Evolutionary conservation across 2,888 invertebrate species (phyloP).

Genomic region (Diaphora mendica): DNA sequence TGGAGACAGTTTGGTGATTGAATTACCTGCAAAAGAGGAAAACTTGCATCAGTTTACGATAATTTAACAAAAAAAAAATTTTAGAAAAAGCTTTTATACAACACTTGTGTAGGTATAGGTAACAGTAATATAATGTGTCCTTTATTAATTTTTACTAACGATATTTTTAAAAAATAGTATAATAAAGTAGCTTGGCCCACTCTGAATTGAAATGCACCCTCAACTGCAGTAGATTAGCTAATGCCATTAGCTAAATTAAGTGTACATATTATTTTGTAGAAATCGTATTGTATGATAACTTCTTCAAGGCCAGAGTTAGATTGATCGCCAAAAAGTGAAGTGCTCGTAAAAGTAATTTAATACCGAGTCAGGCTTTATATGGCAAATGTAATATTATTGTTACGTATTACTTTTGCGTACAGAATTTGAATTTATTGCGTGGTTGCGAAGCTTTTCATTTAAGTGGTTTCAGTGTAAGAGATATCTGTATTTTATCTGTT

Average conservation of each 20-base stretch:
- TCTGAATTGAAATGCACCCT: background rate
- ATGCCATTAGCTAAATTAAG: background rate
- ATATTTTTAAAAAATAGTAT: background rate
- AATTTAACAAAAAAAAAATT: no score
- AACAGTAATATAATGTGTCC: no score
- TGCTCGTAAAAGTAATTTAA: background rate
- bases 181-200: background rate
- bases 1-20: background rate
- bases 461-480: background rate
- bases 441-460: background rate
- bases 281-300: background rate
- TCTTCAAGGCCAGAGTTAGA: background rate
- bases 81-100: no score
- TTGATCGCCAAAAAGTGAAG: background rate
- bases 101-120: no score
- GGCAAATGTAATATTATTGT: slow-evolving; percentile 1
- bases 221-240: background rate
- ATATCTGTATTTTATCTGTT: background rate
- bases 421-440: background rate
- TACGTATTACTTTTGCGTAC: background rate
- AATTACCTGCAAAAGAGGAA: background rate
- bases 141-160: no score
- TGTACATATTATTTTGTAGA: background rate
- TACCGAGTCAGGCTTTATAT: background rate
- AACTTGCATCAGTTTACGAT: background rate